Base-by-base conservation (phyloP, 1,140 invertebrate species). In the Stegodyphus mimosarum region DNA sequence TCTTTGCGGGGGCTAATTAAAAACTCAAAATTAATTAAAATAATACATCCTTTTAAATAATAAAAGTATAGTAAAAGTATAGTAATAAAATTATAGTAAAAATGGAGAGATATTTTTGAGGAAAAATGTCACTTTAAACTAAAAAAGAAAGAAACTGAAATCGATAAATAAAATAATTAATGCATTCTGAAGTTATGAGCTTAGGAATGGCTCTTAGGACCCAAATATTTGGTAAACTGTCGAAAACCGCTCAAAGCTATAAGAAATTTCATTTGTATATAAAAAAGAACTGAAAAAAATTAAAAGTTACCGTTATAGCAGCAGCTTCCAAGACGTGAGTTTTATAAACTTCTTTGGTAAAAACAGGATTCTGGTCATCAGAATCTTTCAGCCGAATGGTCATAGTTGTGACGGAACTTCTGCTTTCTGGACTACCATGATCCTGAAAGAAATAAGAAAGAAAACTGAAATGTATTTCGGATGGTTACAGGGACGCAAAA, bases 361-460 rank as follows among this genome's bases (percentile, higher is more conserved):
- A 98, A 87, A 94, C 94, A 1, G 96, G 96, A 50, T 96, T 95
- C 89, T 96, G 94, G 89, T 97, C 96, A 88, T 97, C 96, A 50
- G 95, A 83, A 79, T 89, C 96, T 89, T 94, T 93, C 13, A 98
- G 93, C 87, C 95, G 95, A 0, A 97, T 94, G 0, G 94, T 96
- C 72, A 97, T 90, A 0, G 95, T 97, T 0, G 96, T 95, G 2
- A 89, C 87, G 9, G 87, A 84, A 52, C 83, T 87, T 53, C 89
- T 80, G 73, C 88, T 90, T 55, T 87, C 81, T 13, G 89, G 89
- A 69, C 86, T 78, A 52, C 89, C 89, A 67, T 90, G 89, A 87
- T 90, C 89, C 89, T 90, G 60, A 6, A 67, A 66, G 17, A 2
- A 60, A 60, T 2, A 60, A 60, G 15, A 10, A 60, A 33, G 33